Base-by-base conservation (phyloP, 1,140 invertebrate genomes). In the Cyclina sinensis region DNA sequence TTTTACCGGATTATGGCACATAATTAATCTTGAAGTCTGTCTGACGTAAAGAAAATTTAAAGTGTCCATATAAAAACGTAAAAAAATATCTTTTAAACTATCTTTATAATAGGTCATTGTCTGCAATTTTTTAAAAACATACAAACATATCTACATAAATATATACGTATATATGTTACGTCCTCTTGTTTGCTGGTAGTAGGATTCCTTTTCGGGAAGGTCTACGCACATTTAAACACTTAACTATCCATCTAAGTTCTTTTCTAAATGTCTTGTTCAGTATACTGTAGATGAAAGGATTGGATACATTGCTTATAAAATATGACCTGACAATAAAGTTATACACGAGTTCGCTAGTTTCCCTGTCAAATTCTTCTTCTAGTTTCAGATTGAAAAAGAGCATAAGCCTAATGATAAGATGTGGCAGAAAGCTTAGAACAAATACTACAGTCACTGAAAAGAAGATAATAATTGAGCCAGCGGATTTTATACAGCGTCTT, bases 241-340 rank as follows among this genome's bases (percentile, higher is more conserved):
- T 90, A 68, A 90, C 51, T 65, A 90, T 87, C 39, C 81, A 39
- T 27, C 73, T 87, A 16, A 90, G 54, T 65, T 94, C 91, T 68
- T 90, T 82, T 70, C 94, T 84, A 65, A 94, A 94, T 37, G 90
- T 81, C 37, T 91, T 90, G 74, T 94, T 94, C 78, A 94, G 90
- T 43, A 94, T 92, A 65, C 93, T 93, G 84, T 94, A 94, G 30
- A 94, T 91, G 59, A 94, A 93, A 2, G 91, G 91, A 73, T 94
- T 94, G n/a, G 88, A 80, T 12, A 91, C 91, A 82, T 89, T 92
- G 82, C 94, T 94, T 5, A 94, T 91, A 65, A 94, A 90, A 76
- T 92, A 94, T 0, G 93, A 93, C 1, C 94, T 80, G 32, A 93
- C 92, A 9, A 91, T 89, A 24, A 94, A 90, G 80, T 94, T 94